Evolutionary conservation across 53 echinoderm and acorn worm species (phyloP), one percentile per base, ranked within the genome.

Genomic region (Hippasteria phrygiana): DNA sequence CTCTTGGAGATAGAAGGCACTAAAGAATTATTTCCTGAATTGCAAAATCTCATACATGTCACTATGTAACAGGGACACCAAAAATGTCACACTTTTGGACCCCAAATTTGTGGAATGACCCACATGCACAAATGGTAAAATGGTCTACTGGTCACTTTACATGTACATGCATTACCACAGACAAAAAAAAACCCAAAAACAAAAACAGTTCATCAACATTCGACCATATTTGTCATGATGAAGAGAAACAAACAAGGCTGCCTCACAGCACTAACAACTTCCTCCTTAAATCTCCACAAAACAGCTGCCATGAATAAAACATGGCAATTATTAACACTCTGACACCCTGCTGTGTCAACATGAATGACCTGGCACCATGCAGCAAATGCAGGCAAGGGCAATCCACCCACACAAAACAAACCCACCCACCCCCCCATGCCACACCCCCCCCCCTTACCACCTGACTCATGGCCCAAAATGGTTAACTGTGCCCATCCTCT

Each of bases 391-490:
- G 31, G 34, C 22, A 56, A 22, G 62, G n/a, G 18, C 41, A 34
- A 40, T 28, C 1, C 0, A 47, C 20, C 34, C 75, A 75, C 75
- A 22, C 75, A 75, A 29, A 51, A 32, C 54, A 29, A 59, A 29
- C 20, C 13, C 38, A n/a, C 20, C 10, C 7, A 27, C 56, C 24
- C 22, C 69, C 34, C 14, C 69, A 53, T 36, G n/a, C n/a, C n/a
- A 22, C 3, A 14, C 42, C 27, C 26, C 69, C 34, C 14, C 69
- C 27, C 33, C 34, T 31, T 67, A 26, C 5, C 27, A 27, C 14
- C 74, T 79, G 79, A 79, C 79, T 79, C 79, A 79, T 56, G 33
- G 27, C 62, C 8, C 27, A n/a, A 79, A 62, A 31, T 35, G 39
- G 79, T 20, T 55, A 62, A 59, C 53, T 36, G 53, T 77, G 77